Evolutionary conservation across 2,797 vertebrate genomes (phyloP), one percentile per base, ranked within the genome.

Genomic region (Amblyopsis hoosieri): DNA sequence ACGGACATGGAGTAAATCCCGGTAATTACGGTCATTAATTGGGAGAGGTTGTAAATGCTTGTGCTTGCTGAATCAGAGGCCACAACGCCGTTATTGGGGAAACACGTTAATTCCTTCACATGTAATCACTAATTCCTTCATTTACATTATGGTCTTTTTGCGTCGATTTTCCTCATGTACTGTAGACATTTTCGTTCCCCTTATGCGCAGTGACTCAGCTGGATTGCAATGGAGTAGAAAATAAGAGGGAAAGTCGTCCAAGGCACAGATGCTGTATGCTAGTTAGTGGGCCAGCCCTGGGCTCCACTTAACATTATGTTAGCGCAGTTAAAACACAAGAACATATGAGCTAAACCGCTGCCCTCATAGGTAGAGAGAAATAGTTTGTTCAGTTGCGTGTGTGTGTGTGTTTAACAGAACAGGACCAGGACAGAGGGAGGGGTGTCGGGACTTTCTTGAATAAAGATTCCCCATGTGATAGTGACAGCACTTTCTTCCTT

Each of bases 401-500:
- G 69, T 74, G 74, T 74, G 77, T 80, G 74, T 76, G 75, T 81
- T 87, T 78, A 88, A 82, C 74, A 74, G 75, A 87, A 84, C 80
- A 19, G 77, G 82, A 85, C 80, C 84, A 80, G 72, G 78, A 80
- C 67, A 64, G 66, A 77, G 54, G 75, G 79, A 72, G 65, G 79
- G 79, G 76, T 79, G 69, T 82, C 79, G 74, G 77, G 72, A 69
- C 67, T 84, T 91, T 87, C 78, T 85, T 78, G 84, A 81, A 84
- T 83, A 91, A 84, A 86, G 79, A 87, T 91, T 80, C 83, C 84
- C 87, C 81, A 66, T 87, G 83, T 87, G 86, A 90, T 91, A 87
- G 92, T 89, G 89, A 91, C 90, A 86, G 92, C 93, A 92, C 92
- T 93, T 92, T 93, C 88, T 88, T 89, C 86, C 84, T 81, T 82